Base-by-base conservation (phyloP, 2,888 invertebrate genomes). In the Mycalesis mineus region DNA sequence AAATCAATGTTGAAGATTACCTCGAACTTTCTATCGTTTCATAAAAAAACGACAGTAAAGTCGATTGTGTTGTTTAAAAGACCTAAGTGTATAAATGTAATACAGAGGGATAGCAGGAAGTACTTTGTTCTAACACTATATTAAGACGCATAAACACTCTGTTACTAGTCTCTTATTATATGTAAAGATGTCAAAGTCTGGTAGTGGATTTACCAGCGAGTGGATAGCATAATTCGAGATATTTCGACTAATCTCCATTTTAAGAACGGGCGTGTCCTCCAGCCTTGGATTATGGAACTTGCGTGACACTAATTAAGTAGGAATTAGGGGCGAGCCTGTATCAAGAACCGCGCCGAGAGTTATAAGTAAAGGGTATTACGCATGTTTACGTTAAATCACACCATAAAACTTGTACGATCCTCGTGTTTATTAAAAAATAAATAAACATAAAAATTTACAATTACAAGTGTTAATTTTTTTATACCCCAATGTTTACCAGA, bases 301-400 rank as follows among this genome's bases (percentile, higher is more conserved):
- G 88, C 88, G 88, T 89, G 88, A 87, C 85, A 87, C 88, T 88
- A 88, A 89, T 89, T 88, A 88, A 88, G 87, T 86, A 77, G 88
- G 89, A 82, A 88, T 88, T 88, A 88, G 82, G 85, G 81, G 77
- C 84, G 77, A 83, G 82, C 84, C 84, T 84, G 84, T 85, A 88
- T 88, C 87, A 88, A 82, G 84, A 84, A 82, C 82, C 88, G 75
- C 80, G 80, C 74, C 78, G 80, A 75, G 81, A 84, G 87, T 87
- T 86, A 88, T 87, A 88, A 88, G 88, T 86, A 88, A 85, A 83
- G 84, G 86, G 86, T 86, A 84, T 85, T 84, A 85, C 74, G 75
- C 74, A 73, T 80, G 77, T 84, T 84, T 51, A 29, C 39, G 28
- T 28, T 39, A 15, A 50, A 37, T 28, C 9, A 49, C 9, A 47